Evolutionary conservation across 2,797 vertebrate species (phyloP).

Genomic region (Siniperca scherzeri): DNA sequence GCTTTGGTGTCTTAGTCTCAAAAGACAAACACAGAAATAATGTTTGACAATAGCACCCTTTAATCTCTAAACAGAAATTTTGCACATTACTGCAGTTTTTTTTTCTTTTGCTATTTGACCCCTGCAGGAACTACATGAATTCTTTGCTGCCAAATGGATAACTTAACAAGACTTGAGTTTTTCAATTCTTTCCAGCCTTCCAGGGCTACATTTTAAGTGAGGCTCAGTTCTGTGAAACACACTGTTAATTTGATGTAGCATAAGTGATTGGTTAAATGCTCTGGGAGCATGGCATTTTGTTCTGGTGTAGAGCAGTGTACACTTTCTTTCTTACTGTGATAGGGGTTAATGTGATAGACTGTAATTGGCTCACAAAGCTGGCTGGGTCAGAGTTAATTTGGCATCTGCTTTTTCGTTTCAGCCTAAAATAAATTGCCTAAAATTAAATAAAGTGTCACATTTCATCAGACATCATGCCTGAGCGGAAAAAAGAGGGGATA

Average conservation of each 20-base stretch:
- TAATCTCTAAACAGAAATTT: not conserved
- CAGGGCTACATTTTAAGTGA: constrained; percentile 66
- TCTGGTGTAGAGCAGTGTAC: constrained; percentile 9
- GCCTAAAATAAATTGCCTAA: constrained; percentile 18
- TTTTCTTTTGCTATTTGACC: not conserved
- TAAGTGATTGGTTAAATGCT: constrained; percentile 66
- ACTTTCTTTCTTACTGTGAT: constrained; percentile 59
- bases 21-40: constrained; percentile 1
- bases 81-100: not conserved
- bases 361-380: constrained; percentile 41
- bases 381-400: constrained; percentile 37
- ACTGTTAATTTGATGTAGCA: constrained; percentile 28
- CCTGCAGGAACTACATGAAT: constrained; percentile 1
- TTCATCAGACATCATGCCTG: constrained; percentile 26
- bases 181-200: constrained; percentile 54
- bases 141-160: constrained; percentile 15
- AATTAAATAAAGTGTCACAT: constrained; percentile 43
- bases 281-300: constrained; percentile 57
- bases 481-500: not conserved
- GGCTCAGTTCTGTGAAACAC: constrained; percentile 54
- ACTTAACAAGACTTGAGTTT: constrained; percentile 29
- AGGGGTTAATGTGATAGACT: constrained; percentile 50
- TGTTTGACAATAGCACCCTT: not conserved
- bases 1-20: not conserved
- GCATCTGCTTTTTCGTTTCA: constrained; percentile 30